Evolutionary conservation across 2,797 vertebrate species (phyloP), one percentile per base, ranked within the genome.

Genomic region (Darevskia mixta): DNA sequence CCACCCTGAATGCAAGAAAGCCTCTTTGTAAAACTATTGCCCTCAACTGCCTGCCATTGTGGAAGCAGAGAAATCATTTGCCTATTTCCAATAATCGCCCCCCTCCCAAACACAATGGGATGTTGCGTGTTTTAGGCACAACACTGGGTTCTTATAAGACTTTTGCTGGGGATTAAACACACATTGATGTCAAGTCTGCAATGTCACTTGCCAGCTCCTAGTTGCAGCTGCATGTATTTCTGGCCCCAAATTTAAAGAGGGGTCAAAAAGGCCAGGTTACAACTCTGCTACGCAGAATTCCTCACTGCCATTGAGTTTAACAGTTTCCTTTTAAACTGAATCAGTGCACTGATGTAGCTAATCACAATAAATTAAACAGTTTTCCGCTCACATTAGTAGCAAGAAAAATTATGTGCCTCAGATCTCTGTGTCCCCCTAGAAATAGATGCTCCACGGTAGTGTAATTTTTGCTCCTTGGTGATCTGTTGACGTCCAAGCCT

Each of bases 31-130:
- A 73, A 93, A 91, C 86, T 92, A 75, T 86, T 94, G 91, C 87
- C 76, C 86, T 69, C 32, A 61, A 29, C 15, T 67, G 29, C 25
- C 80, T 49, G 61, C 92, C 85, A 18, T 88, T 80, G 79, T 1
- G 4, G 76, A 94, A 79, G 77, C 55, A 72, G 43, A 80, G 82
- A 83, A 75, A 45, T 13, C 71, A 86, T 75, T 69, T 32, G 75
- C 61, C 73, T 91, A 87, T 92, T 94, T 94, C 92, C 92, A 94
- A 92, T 88, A 90, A 94, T 23, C 73, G 64, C 90, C 89, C 72
- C 72, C 3, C 83, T 43, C 20, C 25, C 7, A 45, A 2, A 9
- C 4, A 10, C 29, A 18, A 83, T 76, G 76, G 87, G 83, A 85
- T 87, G 77, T 81, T 67, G 83, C 25, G 58, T 6, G 58, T 61